Conservation (phyloP, 2,797 vertebrate genomes). For the Sebastolobus alascanus region DNA sequence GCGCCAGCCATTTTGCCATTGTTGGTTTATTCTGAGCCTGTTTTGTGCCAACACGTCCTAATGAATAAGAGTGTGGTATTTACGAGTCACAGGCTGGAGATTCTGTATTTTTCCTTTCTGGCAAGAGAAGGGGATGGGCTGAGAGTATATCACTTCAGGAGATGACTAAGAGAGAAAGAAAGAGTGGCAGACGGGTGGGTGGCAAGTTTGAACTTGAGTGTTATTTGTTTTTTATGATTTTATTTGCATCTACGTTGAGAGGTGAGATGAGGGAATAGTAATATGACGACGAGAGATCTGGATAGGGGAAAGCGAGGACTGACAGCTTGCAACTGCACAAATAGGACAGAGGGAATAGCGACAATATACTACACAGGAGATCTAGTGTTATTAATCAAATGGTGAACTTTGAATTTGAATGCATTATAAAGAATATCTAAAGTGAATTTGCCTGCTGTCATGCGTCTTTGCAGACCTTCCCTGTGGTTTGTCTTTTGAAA, state of each 20-base stretch:
- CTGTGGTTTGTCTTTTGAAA: conserved; percentile 63
- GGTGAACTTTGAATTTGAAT: background rate
- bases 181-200: background rate
- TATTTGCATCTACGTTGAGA: background rate
- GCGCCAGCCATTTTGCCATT: conserved; percentile 15
- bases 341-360: background rate
- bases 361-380: background rate
- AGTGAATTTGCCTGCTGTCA: background rate
- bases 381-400: conserved; percentile 2
- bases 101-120: conserved; percentile 75
- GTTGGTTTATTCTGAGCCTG: conserved; percentile 14
- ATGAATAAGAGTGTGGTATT: conserved; percentile 26
- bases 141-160: conserved; percentile 28
- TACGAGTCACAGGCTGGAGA: conserved; percentile 31
- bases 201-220: conserved; percentile 64
- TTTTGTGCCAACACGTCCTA: conserved; percentile 20
- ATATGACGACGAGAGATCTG: background rate
- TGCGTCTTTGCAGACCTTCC: background rate
- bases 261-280: background rate
- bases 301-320: background rate
- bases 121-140: conserved; percentile 17
- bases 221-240: background rate
- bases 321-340: background rate
- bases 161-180: conserved; percentile 47
- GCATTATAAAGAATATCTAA: background rate